Evolutionary conservation across 2,113 vertebrate genomes (phyloP).

Genomic region (Marmota flaviventris): DNA sequence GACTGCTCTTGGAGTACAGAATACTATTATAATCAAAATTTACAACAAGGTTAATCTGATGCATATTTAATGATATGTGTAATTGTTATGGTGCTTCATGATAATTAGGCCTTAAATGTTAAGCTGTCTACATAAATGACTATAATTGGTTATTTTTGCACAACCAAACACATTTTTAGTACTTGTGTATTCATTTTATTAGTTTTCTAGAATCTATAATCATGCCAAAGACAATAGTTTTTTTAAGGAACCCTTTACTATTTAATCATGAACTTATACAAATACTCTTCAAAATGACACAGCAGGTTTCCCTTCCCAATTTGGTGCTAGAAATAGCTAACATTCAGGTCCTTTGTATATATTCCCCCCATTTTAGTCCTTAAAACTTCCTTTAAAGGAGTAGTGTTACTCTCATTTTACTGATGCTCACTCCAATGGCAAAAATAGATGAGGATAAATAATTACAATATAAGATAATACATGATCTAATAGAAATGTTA

Average conservation of each 20-base stretch:
- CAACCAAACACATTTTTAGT: slow-evolving; percentile 65
- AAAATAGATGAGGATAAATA: background rate
- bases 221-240: slow-evolving; percentile 36
- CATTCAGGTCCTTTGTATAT: slow-evolving; percentile 29
- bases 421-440: background rate
- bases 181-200: slow-evolving; percentile 60
- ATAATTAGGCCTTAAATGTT: slow-evolving; percentile 74
- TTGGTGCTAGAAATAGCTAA: slow-evolving; percentile 40
- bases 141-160: slow-evolving; percentile 71
- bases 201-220: slow-evolving; percentile 68
- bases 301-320: background rate
- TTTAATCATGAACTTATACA: slow-evolving; percentile 20
- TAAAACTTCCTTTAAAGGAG: background rate
- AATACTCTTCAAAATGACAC: slow-evolving; percentile 46
- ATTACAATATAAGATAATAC: background rate
- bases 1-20: slow-evolving; percentile 45
- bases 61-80: slow-evolving; percentile 69
- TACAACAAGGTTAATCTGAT: slow-evolving; percentile 57
- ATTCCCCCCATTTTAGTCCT: slow-evolving; percentile 22
- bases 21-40: slow-evolving; percentile 51
- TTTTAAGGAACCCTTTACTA: slow-evolving; percentile 14
- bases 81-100: slow-evolving; percentile 64
- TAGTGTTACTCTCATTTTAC: background rate
- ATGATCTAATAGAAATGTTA: background rate
- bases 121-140: slow-evolving; percentile 65